Evolutionary conservation across 2,113 vertebrate genomes (phyloP).

Genomic region (Eulemur rufifrons): DNA sequence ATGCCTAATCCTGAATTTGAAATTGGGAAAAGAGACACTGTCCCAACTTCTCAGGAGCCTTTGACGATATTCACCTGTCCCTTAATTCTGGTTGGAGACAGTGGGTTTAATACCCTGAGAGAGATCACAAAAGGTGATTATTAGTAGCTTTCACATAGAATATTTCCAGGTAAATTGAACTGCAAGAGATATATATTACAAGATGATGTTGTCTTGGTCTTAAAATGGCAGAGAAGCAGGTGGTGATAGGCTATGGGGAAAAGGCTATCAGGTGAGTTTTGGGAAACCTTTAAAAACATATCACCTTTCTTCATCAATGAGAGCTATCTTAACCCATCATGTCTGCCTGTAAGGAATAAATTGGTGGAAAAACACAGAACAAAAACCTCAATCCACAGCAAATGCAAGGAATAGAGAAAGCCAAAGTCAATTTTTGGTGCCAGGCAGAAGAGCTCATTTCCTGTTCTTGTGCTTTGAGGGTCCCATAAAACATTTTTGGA

Average conservation of each 20-base stretch:
- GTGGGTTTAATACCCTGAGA: neutral
- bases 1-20: neutral
- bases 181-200: neutral
- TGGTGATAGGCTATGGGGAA: neutral
- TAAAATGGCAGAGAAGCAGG: neutral
- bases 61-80: neutral
- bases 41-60: neutral
- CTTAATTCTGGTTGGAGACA: neutral
- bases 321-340: neutral
- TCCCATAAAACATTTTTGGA: neutral
- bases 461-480: neutral
- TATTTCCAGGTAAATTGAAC: neutral
- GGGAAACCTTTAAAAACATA: neutral
- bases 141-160: neutral
- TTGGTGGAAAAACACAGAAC: neutral
- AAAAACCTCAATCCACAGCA: neutral
- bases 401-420: neutral
- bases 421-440: neutral
- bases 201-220: neutral
- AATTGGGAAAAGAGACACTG: neutral
- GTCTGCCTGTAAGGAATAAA: neutral
- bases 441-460: neutral
- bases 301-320: neutral
- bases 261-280: neutral
- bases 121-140: neutral